Base-by-base conservation (phyloP, 2,113 vertebrate genomes). In the Paramormyrops kingsleyae region DNA sequence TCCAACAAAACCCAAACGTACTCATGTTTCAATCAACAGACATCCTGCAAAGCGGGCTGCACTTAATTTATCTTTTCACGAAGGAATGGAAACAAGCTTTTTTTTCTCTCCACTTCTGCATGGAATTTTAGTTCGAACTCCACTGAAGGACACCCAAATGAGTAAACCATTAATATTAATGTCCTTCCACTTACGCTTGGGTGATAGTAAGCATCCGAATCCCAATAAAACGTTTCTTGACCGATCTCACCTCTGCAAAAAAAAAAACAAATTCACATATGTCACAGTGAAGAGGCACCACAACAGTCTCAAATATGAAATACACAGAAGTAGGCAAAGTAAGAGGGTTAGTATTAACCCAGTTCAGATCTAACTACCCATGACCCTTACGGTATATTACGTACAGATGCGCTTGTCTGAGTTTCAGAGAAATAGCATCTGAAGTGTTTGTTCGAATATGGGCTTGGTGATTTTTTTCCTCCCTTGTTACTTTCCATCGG, bases 171-270 rank as follows among this genome's bases (percentile, higher is more conserved):
- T 10, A 35, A 15, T 21, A 53, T 19, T 35, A 87, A 42, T 6
- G 17, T 15, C 31, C 49, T 56, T 52, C 42, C 12, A 96, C 96
- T 95, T 94, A 97, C 98, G 90, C 94, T 10, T 96, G 94, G 0
- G 97, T 98, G 93, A 98, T 94, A 7, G 97, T 97, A 59, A 97
- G 92, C 97, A 99, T 98, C 90, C 95, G 95, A 92, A 98, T 96
- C 90, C 98, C 98, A 44, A 98, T 97, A 92, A 97, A 97, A 88
- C 97, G 95, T 90, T 96, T 97, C 93, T 96, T 97, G 39, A 92
- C 93, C 91, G 24, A 90, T 35, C 91, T 91, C 0, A 74, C 6
- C 0, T 97, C 97, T 98, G 93, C 77, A 91, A 92, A 91, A 91
- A 42, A 90, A 56, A 56, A 9, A 88, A 46, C 19, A 46, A n/a